Evolutionary conservation across 2,113 vertebrate genomes (phyloP).

Genomic region (Heteronetta atricapilla): DNA sequence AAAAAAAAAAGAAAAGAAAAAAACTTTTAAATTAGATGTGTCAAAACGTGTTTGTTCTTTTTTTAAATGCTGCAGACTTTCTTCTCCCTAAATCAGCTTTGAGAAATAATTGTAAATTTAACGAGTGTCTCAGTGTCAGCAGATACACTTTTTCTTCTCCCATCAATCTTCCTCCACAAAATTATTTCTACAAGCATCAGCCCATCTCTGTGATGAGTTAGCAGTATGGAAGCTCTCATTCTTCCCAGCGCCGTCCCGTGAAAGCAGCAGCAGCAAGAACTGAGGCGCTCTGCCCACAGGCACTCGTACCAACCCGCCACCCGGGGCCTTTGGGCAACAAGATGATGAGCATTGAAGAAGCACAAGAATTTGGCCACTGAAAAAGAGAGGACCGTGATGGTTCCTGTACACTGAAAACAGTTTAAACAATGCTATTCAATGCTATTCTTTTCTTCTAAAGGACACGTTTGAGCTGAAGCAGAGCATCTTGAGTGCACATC

Average conservation of each 20-base stretch:
- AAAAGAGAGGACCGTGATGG: neutral
- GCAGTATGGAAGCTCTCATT: neutral
- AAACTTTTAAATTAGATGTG: neutral
- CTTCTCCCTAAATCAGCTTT: neutral
- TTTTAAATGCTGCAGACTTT: neutral
- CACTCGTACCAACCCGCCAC: no score
- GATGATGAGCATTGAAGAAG: neutral
- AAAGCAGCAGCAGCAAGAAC: no score
- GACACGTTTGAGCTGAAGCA: neutral
- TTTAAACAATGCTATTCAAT: neutral
- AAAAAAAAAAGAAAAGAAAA: neutral
- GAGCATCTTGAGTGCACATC: neutral
- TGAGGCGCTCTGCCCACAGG: neutral
- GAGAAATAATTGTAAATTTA: neutral
- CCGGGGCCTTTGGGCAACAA: no score
- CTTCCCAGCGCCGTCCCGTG: neutral
- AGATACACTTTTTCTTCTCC: neutral
- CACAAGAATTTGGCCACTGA: neutral
- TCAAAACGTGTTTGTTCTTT: neutral
- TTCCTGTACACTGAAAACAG: fast-evolving
- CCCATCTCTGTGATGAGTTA: neutral
- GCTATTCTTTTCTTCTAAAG: neutral
- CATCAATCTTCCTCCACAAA: neutral
- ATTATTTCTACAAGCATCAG: neutral
- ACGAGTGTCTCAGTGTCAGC: fast-evolving